Evolutionary conservation across 2,888 invertebrate species (phyloP).

Genomic region (Synanthedon formicaeformis): DNA sequence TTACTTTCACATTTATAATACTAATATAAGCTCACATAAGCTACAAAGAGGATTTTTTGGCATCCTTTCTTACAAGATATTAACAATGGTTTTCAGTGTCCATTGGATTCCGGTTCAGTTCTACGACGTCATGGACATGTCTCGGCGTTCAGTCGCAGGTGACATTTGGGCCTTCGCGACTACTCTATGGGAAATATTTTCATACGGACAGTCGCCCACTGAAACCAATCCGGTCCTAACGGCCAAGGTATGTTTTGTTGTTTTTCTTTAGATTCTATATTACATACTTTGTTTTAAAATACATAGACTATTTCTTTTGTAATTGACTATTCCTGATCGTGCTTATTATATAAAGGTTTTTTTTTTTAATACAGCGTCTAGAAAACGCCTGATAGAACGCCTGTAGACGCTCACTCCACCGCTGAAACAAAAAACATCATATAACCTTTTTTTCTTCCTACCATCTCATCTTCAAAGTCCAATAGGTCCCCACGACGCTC

Average conservation of each 20-base stretch:
- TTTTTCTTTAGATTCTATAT: background rate
- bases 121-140: slow-evolving; percentile 76
- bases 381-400: too few species aligned
- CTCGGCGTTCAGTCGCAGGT: slow-evolving; percentile 76
- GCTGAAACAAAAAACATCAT: too few species aligned
- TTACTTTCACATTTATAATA: too few species aligned
- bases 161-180: slow-evolving; percentile 95
- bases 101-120: slow-evolving; percentile 93
- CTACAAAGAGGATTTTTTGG: background rate
- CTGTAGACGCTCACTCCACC: too few species aligned
- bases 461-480: too few species aligned
- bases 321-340: too few species aligned
- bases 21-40: too few species aligned
- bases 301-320: too few species aligned
- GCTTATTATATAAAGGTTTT: too few species aligned
- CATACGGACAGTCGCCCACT: slow-evolving; percentile 73
- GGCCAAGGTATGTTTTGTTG: slow-evolving; percentile 38
- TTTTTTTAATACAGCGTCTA: too few species aligned
- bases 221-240: slow-evolving; percentile 56
- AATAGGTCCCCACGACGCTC: too few species aligned
- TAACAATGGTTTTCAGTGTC: slow-evolving; percentile 65
- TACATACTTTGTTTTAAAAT: background rate
- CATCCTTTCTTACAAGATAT: background rate
- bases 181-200: slow-evolving; percentile 93
- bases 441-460: too few species aligned